Evolutionary conservation across 2,113 vertebrate genomes (phyloP), one percentile per base, ranked within the genome.

Genomic region (Burhinus bistriatus): DNA sequence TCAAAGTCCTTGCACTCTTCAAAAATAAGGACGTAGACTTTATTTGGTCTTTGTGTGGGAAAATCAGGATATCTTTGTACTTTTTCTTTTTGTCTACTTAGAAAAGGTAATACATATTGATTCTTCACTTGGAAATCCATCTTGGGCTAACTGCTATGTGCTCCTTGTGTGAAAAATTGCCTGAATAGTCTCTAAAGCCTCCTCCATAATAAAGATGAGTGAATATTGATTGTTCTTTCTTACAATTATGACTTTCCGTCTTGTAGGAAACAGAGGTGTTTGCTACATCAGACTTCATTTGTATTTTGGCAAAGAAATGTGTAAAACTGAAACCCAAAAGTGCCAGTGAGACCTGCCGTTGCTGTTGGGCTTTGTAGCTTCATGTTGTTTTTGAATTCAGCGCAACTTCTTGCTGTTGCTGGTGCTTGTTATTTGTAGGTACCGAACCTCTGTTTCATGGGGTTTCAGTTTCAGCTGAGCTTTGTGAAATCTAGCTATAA

Each of bases 331-430:
- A 72, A 15, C 11, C 42, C 9, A 2, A 17, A 15, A 14, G 45
- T 42, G 20, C 29, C 38, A 3, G 9, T 10, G 51, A 34, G 30
- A 20, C 7, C 70, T 70, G 34, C 18, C 10, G 1, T 40, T 40
- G 61, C 70, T 78, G 19, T 6, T 40, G 34, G 40, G 29, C 7
- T 80, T 59, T 36, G 30, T 16, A 40, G 13, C 36, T 83, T 40
- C 1, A 0, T 52, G 21, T 3, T 77, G 23, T 1, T 34, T 65
- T 64, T 34, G 5, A 62, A 19, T 42, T 58, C 6, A 1, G 58
- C 26, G 12, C 42, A 69, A 10, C 23, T 34, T 16, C 14, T 30
- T 27, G 20, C 27, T 36, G 26, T 29, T 21, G 32, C 16, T 3
- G 9, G 2, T 36, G 68, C 19, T 23, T 8, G 18, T 30, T 73